These are phyloP conservation scores for Cossypha niveicapilla DNA, from an alignment of 2,797 vertebrate genomes.

Conservation along the genomic window DNA sequence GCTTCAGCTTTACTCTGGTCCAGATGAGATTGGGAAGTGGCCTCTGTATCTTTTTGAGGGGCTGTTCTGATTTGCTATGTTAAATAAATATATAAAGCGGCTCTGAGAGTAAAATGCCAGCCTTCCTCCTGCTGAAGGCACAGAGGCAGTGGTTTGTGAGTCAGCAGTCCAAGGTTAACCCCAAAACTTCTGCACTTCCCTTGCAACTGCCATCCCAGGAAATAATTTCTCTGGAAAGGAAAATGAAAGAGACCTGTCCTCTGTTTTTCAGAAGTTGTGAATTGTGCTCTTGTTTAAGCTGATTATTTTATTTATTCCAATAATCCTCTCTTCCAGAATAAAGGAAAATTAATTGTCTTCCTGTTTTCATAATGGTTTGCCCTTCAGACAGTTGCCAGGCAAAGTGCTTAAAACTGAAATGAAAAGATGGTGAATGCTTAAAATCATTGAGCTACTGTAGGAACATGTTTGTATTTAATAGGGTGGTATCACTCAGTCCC, in stretches of 20 bases:
- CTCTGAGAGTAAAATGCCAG: not conserved
- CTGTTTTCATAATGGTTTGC: constrained; percentile 34
- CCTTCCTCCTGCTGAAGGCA: not conserved
- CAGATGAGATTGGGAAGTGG: not conserved
- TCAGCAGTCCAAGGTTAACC: constrained; percentile 19
- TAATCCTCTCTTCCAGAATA: constrained; percentile 57
- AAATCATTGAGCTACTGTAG: constrained; percentile 8
- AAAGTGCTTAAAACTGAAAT: constrained; percentile 31
- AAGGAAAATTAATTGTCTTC: constrained; percentile 54
- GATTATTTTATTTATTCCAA: constrained; percentile 68
- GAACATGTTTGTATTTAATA: constrained; percentile 24
- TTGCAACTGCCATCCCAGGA: not conserved
- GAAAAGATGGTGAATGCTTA: constrained; percentile 41
- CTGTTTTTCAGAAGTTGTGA: constrained; percentile 22
- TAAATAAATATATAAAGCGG: not conserved
- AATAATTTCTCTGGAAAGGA: not conserved
- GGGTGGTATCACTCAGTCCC: not conserved
- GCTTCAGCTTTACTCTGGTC: not conserved
- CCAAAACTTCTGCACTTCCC: not conserved
- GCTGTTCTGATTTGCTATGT: not conserved
- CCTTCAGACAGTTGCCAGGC: constrained; percentile 58
- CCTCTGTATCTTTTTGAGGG: not conserved
- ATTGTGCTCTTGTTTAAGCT: constrained; percentile 54
- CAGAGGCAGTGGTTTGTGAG: not conserved
- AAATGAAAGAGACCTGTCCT: not conserved